phyloP scores from a whole-genome alignment of 2,113 vertebrate species.

The Capra hircus region DNA sequence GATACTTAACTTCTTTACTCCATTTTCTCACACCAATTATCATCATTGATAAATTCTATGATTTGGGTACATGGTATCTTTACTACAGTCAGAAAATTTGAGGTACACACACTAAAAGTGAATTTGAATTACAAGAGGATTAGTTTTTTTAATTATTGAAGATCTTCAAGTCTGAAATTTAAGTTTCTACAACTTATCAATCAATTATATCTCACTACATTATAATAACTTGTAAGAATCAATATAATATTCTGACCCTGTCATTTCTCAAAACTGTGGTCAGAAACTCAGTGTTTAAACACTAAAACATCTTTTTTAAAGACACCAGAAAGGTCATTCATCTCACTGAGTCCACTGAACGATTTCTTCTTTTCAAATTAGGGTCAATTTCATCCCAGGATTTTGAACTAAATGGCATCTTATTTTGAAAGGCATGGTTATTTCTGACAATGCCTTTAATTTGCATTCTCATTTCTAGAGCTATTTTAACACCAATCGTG shows the following conservation, averaged over 20 bases:
- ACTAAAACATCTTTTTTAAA: background rate
- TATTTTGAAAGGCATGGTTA: background rate
- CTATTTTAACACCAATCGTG: conserved; percentile 12
- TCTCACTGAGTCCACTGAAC: background rate
- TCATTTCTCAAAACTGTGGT: background rate
- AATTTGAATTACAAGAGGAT: background rate
- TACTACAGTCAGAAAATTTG: background rate
- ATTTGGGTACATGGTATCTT: background rate
- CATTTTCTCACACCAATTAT: background rate
- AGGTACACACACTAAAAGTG: background rate
- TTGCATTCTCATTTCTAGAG: background rate
- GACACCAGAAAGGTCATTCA: background rate
- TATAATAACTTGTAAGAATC: background rate
- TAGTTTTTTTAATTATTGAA: background rate
- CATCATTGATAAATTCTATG: background rate
- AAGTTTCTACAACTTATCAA: background rate
- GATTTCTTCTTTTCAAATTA: background rate
- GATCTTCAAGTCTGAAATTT: background rate
- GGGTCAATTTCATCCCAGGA: background rate
- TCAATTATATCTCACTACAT: background rate
- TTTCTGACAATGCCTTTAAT: background rate
- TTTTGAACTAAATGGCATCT: background rate
- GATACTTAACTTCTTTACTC: background rate
- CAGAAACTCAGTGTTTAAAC: background rate
- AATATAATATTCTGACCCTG: background rate